phyloP scores from a whole-genome alignment of 2,888 invertebrate genomes.

The Microctonus hyperodae region DNA sequence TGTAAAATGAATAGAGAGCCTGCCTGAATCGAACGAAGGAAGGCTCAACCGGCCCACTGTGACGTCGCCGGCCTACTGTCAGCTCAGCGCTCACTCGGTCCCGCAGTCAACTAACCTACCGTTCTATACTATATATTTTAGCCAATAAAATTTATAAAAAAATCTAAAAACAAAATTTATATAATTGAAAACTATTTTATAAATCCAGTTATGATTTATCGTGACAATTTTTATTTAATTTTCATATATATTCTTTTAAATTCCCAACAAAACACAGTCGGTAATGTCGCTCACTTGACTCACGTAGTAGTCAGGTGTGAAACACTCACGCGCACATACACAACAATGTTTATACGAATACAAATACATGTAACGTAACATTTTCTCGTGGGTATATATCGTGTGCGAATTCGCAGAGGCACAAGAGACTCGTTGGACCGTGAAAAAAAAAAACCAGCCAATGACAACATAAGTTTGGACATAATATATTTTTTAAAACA shows the following conservation, averaged over 20 bases:
- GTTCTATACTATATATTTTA: slow-evolving; percentile 40
- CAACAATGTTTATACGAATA: slow-evolving; percentile 25
- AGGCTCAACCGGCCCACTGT: slow-evolving; percentile 66
- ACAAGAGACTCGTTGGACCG: slow-evolving; percentile 45
- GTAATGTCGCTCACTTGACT: slow-evolving; percentile 49
- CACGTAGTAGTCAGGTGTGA: slow-evolving; percentile 61
- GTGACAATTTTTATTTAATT: background rate
- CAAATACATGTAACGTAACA: slow-evolving; percentile 19
- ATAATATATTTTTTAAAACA: no score
- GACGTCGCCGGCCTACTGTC: slow-evolving; percentile 68
- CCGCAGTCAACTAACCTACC: slow-evolving; percentile 64
- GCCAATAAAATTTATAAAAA: background rate
- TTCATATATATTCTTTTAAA: background rate
- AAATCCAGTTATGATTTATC: slow-evolving; percentile 33
- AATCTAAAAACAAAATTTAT: background rate
- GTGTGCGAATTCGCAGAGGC: slow-evolving; percentile 42
- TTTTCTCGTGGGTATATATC: slow-evolving; percentile 44
- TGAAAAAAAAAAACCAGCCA: slow-evolving; percentile 37
- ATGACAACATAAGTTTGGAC: no score
- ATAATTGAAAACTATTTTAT: slow-evolving; percentile 8
- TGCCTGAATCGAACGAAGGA: slow-evolving; percentile 62
- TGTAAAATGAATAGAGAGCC: slow-evolving; percentile 63
- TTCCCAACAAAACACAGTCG: slow-evolving; percentile 24
- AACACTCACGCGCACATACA: slow-evolving; percentile 56
- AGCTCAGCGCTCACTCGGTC: slow-evolving; percentile 64